Evolutionary conservation across 1,140 invertebrate species (phyloP).

Genomic region (Hylaeus volcanicus): DNA sequence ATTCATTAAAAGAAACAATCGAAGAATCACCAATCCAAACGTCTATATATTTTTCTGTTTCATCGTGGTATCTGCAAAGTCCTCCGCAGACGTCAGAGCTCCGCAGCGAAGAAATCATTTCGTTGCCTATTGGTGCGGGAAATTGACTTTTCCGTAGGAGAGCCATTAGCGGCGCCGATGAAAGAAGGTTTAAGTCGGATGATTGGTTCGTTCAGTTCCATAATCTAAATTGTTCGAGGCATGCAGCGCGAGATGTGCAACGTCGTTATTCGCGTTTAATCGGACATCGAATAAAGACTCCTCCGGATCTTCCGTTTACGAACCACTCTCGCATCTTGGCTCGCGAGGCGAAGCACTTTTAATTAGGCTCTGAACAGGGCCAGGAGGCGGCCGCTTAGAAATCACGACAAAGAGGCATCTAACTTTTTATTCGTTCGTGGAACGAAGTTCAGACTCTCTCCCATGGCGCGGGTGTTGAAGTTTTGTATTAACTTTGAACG

Average conservation of each 20-base stretch:
- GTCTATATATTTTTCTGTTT: not conserved
- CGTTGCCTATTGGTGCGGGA: slow-evolving; percentile 24
- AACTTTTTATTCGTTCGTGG: not conserved
- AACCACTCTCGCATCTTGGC: not conserved
- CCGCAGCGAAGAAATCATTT: slow-evolving; percentile 16
- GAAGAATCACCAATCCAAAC: too few species aligned
- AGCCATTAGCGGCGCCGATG: slow-evolving; percentile 7
- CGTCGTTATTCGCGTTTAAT: slow-evolving; percentile 5
- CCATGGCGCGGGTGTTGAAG: not conserved
- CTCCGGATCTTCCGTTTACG: not conserved
- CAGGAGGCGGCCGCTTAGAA: not conserved
- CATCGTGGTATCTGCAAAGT: not conserved
- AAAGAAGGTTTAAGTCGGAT: slow-evolving; percentile 9
- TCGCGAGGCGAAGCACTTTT: not conserved
- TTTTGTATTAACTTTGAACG: not conserved
- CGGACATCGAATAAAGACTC: slow-evolving; percentile 9
- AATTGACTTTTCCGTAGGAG: slow-evolving; percentile 18
- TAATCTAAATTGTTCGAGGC: slow-evolving; percentile 5
- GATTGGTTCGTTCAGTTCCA: slow-evolving; percentile 2
- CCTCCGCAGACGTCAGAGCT: not conserved
- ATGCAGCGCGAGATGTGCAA: not conserved
- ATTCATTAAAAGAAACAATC: too few species aligned
- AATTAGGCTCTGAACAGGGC: not conserved
- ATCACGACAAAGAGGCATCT: not conserved
- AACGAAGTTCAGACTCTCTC: not conserved